phyloP scores from a whole-genome alignment of 2,797 vertebrate species.

The Cottoperca gobio region DNA sequence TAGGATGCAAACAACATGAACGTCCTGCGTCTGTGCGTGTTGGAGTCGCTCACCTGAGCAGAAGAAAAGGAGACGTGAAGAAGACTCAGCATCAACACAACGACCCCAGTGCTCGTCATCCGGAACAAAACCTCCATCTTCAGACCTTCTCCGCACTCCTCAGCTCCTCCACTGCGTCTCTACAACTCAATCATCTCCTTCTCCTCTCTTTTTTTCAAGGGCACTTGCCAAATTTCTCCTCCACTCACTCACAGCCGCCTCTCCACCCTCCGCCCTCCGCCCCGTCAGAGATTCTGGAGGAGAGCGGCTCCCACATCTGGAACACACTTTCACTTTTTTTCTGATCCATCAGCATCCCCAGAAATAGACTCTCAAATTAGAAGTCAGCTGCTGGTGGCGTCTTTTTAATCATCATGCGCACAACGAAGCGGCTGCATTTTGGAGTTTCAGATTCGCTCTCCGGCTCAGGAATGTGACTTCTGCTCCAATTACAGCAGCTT shows the following conservation, averaged over 20 bases:
- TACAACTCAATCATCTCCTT: slow-evolving; percentile 26
- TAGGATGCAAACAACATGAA: not conserved
- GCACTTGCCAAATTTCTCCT: slow-evolving; percentile 69
- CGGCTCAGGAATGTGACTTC: slow-evolving; percentile 48
- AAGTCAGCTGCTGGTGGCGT: slow-evolving; percentile 44
- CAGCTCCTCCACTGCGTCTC: slow-evolving; percentile 12
- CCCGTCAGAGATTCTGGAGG: not conserved
- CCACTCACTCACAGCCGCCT: not conserved
- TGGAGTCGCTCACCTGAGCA: slow-evolving; percentile 77
- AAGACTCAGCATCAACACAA: slow-evolving; percentile 42
- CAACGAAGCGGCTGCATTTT: slow-evolving; percentile 45
- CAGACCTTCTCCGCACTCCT: not conserved
- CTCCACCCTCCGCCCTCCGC: slow-evolving; percentile 12
- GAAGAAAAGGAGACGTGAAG: slow-evolving; percentile 38
- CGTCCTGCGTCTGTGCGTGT: no score
- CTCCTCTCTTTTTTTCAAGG: slow-evolving; percentile 50
- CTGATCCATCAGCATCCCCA: slow-evolving; percentile 48
- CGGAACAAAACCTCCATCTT: slow-evolving; percentile 22
- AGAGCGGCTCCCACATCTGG: slow-evolving; percentile 57
- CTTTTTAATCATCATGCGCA: slow-evolving; percentile 59
- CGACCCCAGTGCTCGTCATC: slow-evolving; percentile 26
- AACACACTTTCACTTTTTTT: slow-evolving; percentile 50
- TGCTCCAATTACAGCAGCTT: slow-evolving; percentile 40
- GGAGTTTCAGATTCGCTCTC: slow-evolving; percentile 31
- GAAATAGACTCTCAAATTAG: slow-evolving; percentile 69